Base-by-base conservation (phyloP, 2,888 invertebrate genomes). In the Loripinus fragilis region DNA sequence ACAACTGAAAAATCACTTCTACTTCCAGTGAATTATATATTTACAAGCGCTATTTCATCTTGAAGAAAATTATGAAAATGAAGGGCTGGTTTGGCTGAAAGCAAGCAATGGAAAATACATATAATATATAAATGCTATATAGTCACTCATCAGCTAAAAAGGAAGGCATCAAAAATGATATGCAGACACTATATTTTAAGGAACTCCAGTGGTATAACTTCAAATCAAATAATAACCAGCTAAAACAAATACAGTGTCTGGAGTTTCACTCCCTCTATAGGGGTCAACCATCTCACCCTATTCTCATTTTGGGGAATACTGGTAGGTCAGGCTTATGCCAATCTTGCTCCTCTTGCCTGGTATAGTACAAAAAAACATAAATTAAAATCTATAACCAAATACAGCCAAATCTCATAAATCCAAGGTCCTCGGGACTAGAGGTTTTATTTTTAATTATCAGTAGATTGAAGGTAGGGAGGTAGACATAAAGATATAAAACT, bases 301-400 rank as follows among this genome's bases (percentile, higher is more conserved):
- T 33, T 33, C 60, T 60, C 60, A 60, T 60, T 33, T 20, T 60
- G 10, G 60, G 60, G 33, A 60, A 60, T 28, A 60, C 60, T 12
- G 60, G 60, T 33, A 60, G 33, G 28, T 60, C 60, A 12, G 60
- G 60, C 17, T 60, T 60, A 60, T 60, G 60, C 60, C 60, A 60
- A 23, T 25, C 25, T 2, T 8, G 60, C 33, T 33, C 30, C 28
- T 2, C 1, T 33, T 30, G 60, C 60, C 60, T 60, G 17, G 8
- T 17, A 60, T 20, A 28, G n/a, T n/a, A n/a, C n/a, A n/a, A n/a
- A n/a, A 60, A 60, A 60, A 60, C 25, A 25, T 10, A 52, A 5
- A n/a, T n/a, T n/a, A n/a, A n/a, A n/a, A n/a, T n/a, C n/a, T n/a
- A n/a, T n/a, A n/a, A n/a, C n/a, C n/a, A n/a, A n/a, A n/a, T n/a